phyloP scores from a whole-genome alignment of 2,888 invertebrate species.

The Encarsia formosa region DNA sequence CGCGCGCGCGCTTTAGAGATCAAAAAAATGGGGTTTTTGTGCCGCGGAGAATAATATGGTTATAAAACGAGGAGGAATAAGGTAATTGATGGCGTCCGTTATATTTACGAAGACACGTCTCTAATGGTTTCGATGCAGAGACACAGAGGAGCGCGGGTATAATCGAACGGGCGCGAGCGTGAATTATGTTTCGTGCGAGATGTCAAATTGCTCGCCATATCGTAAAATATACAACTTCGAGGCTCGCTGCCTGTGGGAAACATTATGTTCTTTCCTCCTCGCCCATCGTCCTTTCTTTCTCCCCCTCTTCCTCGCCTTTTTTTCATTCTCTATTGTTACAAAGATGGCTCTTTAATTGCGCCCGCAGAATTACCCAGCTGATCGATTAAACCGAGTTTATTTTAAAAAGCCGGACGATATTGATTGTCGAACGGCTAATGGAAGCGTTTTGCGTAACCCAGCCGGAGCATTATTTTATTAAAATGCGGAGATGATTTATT shows the following conservation, averaged over 20 bases:
- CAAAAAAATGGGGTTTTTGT: no score
- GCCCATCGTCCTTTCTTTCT: constrained; percentile 24
- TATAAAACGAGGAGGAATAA: not conserved
- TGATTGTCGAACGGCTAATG: no score
- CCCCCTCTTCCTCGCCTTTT: constrained; percentile 8
- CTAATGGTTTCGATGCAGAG: constrained; percentile 42
- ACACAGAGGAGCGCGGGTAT: not conserved
- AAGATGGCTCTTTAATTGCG: not conserved
- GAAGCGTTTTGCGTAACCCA: no score
- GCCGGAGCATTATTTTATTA: no score
- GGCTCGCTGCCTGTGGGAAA: constrained; percentile 52
- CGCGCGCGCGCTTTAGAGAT: no score
- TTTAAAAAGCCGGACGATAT: no score
- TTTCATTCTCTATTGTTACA: constrained; percentile 1
- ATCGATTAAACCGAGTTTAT: no score
- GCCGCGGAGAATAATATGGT: not conserved
- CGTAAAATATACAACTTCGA: constrained; percentile 52
- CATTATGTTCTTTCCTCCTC: constrained; percentile 42
- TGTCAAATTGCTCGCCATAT: constrained; percentile 53
- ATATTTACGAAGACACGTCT: constrained; percentile 40
- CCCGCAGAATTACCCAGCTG: no score
- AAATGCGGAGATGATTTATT: no score
- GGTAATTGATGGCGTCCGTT: constrained; percentile 32
- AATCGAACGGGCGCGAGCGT: constrained; percentile 35
- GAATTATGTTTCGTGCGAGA: constrained; percentile 52